Percentiles rank a stretch among this genome's conserved stretches.
Conservation (phyloP, 2,888 invertebrate species). For the Leucophenga montana region DNA sequence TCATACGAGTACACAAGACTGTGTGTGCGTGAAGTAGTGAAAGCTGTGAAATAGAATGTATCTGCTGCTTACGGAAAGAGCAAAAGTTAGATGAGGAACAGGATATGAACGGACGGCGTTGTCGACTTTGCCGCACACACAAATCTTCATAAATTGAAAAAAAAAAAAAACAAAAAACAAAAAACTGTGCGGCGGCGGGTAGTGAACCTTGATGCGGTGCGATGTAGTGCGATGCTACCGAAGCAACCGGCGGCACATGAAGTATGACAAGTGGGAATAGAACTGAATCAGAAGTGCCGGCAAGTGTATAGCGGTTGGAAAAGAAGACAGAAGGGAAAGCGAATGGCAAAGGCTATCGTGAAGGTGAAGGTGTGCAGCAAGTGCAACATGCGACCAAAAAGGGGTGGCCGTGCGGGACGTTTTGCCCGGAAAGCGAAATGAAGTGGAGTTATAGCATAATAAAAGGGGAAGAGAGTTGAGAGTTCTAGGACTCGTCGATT, state of each 20-base stretch:
- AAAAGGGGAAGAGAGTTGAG: neutral
- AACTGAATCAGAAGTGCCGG: conserved; percentile 55
- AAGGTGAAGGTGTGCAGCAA: neutral
- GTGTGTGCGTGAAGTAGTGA: neutral
- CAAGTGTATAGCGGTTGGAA: neutral
- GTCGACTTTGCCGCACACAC: conserved; percentile 47
- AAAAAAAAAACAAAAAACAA: no score
- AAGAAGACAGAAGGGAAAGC: neutral
- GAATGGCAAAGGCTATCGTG: neutral
- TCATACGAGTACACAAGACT: conserved; percentile 12
- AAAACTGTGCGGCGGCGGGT: conserved; percentile 41
- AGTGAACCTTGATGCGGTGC: conserved; percentile 2
- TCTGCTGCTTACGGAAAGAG: neutral
- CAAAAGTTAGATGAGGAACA: conserved; percentile 12
- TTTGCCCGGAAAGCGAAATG: no score
- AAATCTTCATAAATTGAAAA: conserved; percentile 70
- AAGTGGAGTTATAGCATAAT: neutral
- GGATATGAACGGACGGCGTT: neutral
- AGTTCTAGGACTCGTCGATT: neutral
- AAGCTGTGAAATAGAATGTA: neutral
- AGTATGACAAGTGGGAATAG: conserved; percentile 55
- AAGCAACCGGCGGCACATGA: conserved; percentile 21
- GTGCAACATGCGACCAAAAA: neutral
- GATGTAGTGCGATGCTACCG: neutral
- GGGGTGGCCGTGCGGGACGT: neutral